Conservation (phyloP, 2,797 vertebrate genomes). For the Gymnothorax javanicus region DNA sequence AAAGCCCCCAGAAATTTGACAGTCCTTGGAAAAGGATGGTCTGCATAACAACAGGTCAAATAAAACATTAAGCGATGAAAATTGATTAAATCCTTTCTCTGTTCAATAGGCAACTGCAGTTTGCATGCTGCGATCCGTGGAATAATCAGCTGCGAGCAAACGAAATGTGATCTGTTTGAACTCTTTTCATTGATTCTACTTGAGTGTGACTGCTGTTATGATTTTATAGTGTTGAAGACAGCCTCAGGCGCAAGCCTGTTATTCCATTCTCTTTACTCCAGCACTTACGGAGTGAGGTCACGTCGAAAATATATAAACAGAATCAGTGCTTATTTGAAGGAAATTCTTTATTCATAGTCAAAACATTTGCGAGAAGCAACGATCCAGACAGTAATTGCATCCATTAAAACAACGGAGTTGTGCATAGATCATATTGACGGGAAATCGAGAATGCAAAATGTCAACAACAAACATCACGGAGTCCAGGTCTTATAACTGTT, state of each 20-base stretch:
- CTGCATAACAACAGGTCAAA: constrained; percentile 53
- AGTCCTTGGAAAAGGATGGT: constrained; percentile 38
- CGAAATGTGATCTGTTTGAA: constrained; percentile 71
- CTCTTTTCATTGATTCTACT: constrained; percentile 68
- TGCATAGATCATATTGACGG: neutral
- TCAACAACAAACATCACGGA: neutral
- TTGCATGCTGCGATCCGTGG: constrained; percentile 82
- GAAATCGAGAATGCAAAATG: neutral
- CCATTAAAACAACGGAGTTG: neutral
- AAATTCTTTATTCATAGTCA: constrained; percentile 5
- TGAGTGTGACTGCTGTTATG: constrained; percentile 36
- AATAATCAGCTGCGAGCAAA: constrained; percentile 81
- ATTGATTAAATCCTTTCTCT: constrained; percentile 72
- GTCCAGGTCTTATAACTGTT: neutral
- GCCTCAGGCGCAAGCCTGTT: constrained; percentile 18
- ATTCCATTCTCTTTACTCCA: constrained; percentile 14
- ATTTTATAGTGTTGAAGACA: constrained; percentile 26
- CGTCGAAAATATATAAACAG: constrained; percentile 17
- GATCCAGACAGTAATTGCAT: constrained; percentile 2
- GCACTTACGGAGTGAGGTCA: neutral
- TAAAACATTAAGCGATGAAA: constrained; percentile 71
- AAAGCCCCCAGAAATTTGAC: constrained; percentile 68
- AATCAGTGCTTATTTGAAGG: neutral
- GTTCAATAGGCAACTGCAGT: constrained; percentile 74
- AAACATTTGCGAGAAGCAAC: constrained; percentile 9